Evolutionary conservation across 2,113 vertebrate genomes (phyloP).

Genomic region (Psettodes erumei): DNA sequence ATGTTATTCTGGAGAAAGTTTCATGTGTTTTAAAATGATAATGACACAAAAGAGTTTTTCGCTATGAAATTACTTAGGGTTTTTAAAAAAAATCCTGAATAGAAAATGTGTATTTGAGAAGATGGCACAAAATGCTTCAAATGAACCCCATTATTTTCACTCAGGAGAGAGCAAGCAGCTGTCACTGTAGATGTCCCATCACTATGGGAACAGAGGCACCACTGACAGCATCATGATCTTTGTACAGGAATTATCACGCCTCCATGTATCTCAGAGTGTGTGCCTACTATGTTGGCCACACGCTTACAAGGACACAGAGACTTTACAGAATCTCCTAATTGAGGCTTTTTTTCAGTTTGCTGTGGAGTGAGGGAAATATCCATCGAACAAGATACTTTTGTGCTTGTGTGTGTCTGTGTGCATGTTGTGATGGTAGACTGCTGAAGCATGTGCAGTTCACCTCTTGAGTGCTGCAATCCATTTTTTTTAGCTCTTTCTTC

Average conservation of each 20-base stretch:
- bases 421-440: neutral
- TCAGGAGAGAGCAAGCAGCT: neutral
- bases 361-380: neutral
- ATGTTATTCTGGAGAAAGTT: too few relatives aligned
- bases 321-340: neutral
- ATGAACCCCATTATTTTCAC: slow-evolving; percentile 25
- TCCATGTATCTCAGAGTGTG: neutral
- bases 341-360: neutral
- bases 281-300: neutral
- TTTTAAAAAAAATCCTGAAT: neutral
- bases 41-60: neutral
- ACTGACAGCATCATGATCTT: neutral
- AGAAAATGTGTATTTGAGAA: neutral
- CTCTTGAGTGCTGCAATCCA: slow-evolving; percentile 3
- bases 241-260: neutral
- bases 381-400: neutral
- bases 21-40: neutral
- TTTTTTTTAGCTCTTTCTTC: slow-evolving; percentile 7
- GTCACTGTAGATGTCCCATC: neutral
- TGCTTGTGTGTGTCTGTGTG: neutral
- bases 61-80: neutral
- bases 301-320: neutral
- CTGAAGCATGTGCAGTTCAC: neutral
- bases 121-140: neutral
- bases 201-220: slow-evolving; percentile 35